These are phyloP conservation scores for Buceros bicornis DNA, from an alignment of 2,797 vertebrate species.

Conservation along the genomic window DNA sequence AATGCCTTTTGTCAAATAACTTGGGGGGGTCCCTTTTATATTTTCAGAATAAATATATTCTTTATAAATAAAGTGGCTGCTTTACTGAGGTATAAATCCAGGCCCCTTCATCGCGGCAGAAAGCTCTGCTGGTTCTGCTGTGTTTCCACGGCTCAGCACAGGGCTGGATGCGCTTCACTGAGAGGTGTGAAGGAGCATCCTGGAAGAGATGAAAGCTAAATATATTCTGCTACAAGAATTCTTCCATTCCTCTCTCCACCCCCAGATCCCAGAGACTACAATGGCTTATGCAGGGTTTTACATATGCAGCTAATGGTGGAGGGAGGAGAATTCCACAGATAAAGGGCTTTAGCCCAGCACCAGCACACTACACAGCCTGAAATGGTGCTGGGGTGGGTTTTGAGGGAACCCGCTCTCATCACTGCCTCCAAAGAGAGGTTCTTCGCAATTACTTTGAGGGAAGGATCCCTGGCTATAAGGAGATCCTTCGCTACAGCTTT, in stretches of 20 bases:
- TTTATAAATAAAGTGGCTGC: neutral
- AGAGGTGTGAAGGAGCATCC: constrained; percentile 69
- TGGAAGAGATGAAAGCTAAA: constrained; percentile 67
- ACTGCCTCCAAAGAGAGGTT: neutral
- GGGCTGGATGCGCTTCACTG: constrained; percentile 35
- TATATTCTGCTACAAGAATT: constrained; percentile 68
- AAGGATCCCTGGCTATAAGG: neutral
- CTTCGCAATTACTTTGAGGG: neutral
- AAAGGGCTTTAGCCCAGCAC: constrained; percentile 33
- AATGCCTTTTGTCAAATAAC: neutral
- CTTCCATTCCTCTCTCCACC: constrained; percentile 62
- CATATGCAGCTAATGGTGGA: constrained; percentile 41
- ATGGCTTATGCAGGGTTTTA: constrained; percentile 58
- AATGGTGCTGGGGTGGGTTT: constrained; percentile 25
- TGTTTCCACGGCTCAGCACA: neutral
- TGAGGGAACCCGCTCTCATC: neutral
- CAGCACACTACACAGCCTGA: constrained; percentile 9
- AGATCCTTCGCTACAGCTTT: neutral
- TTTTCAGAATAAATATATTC: neutral
- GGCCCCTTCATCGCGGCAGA: neutral
- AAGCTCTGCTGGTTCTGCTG: constrained; percentile 26
- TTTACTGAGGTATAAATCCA: neutral
- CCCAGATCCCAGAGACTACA: constrained; percentile 64
- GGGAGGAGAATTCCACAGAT: constrained; percentile 56
- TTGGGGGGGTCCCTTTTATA: neutral